These are phyloP conservation scores for Caenorhabditis panamensis DNA, from an alignment of 2,888 invertebrate genomes.

Conservation along the genomic window DNA sequence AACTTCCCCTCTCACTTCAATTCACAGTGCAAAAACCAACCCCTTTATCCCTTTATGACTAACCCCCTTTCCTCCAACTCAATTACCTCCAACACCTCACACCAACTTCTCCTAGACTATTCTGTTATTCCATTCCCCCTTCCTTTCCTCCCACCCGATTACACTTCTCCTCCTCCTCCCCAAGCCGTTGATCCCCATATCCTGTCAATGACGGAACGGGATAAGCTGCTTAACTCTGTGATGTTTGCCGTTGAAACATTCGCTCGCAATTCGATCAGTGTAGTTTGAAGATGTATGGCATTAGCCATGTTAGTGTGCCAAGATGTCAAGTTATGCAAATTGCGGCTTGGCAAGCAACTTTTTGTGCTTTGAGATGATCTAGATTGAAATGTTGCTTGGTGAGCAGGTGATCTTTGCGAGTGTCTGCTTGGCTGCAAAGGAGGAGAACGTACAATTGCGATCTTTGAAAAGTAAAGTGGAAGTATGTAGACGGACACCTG, in stretches of 20 bases:
- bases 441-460: not conserved
- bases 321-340: too few relatives aligned
- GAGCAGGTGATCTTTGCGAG: too few relatives aligned
- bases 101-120: too few relatives aligned
- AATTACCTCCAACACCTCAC: too few relatives aligned
- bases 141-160: not conserved
- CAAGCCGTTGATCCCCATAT: not conserved
- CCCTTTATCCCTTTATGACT: not conserved
- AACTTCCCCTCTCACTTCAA: not conserved
- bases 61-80: too few relatives aligned
- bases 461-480: not conserved
- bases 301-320: too few relatives aligned
- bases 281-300: too few relatives aligned
- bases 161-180: not conserved
- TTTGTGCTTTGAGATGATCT: too few relatives aligned
- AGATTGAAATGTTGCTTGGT: not conserved
- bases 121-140: not conserved
- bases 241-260: too few relatives aligned
- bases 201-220: not conserved
- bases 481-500: not conserved
- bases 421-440: too few relatives aligned
- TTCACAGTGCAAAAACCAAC: not conserved
- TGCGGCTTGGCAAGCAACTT: too few relatives aligned
- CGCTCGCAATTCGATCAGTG: too few relatives aligned
- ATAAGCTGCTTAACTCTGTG: not conserved